Percentiles rank a stretch among this genome's conserved stretches.
Evolutionary conservation across 2,113 vertebrate genomes (phyloP).

Genomic region (Silurus meridionalis): DNA sequence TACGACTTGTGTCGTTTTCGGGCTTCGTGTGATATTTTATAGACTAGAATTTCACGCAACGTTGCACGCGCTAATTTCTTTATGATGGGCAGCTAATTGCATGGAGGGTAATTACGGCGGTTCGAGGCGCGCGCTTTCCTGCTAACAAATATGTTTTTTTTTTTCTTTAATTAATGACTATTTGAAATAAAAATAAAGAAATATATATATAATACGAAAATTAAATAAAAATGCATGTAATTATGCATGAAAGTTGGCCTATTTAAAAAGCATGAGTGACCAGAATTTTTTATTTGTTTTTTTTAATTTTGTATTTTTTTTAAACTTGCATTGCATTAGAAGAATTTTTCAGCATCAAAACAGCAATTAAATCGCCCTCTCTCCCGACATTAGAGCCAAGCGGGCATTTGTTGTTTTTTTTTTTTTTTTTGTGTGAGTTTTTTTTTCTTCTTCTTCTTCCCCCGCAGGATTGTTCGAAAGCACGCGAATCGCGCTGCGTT

Average conservation of each 20-base stretch:
- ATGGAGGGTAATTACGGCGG: slow-evolving; percentile 91
- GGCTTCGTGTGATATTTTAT: slow-evolving; percentile 73
- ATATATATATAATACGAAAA: slow-evolving; percentile 38
- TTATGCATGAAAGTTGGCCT: neutral
- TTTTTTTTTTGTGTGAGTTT: neutral
- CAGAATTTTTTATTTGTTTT: too few relatives aligned
- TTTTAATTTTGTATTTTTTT: too few relatives aligned
- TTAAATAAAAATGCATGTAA: neutral
- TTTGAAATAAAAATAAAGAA: slow-evolving; percentile 73
- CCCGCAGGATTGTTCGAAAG: slow-evolving; percentile 85
- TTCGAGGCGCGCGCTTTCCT: slow-evolving; percentile 67
- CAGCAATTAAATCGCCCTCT: slow-evolving; percentile 67
- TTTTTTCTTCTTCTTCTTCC: neutral
- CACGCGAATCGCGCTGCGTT: slow-evolving; percentile 86
- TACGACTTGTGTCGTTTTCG: slow-evolving; percentile 6
- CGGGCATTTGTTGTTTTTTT: slow-evolving; percentile 20
- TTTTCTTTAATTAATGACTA: slow-evolving; percentile 53
- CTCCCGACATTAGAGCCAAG: slow-evolving; percentile 69
- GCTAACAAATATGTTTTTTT: neutral
- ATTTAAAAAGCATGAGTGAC: neutral
- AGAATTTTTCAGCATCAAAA: slow-evolving; percentile 58
- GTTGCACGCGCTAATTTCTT: slow-evolving; percentile 92
- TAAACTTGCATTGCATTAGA: slow-evolving; percentile 46
- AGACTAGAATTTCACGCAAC: slow-evolving; percentile 85
- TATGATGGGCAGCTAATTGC: slow-evolving; percentile 93